Evolutionary conservation across 2,888 invertebrate species (phyloP), one percentile per base, ranked within the genome.

Genomic region (Drosophila villosipedis): DNA sequence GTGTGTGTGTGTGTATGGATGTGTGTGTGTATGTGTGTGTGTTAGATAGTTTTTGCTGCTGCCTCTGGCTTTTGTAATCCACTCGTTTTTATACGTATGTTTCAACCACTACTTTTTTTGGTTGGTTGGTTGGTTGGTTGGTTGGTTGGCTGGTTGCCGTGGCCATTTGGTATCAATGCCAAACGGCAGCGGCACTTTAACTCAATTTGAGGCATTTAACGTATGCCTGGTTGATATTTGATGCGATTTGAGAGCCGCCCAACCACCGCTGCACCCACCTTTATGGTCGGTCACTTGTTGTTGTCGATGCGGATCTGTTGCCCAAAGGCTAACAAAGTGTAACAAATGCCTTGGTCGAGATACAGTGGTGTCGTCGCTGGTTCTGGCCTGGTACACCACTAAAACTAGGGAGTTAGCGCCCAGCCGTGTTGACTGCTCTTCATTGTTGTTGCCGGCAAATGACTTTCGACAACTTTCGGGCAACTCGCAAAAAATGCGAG

Each of bases 161-260:
- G 54, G 50, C 52, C 57, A 52, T 60, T 67, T 37, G 68, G 57
- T 72, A 76, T 73, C 76, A 65, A 73, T 76, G 80, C 60, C 80
- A 76, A 76, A 63, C 74, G 85, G 72, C 78, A 78, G 76, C 77
- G 74, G 79, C 84, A 75, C 84, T 91, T 91, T 92, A 92, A 92
- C 92, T 92, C 92, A 92, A 92, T 92, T 92, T 91, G 92, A 91
- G 92, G 92, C 92, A 91, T 92, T 92, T 92, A 91, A 88, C 91
- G 89, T 83, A 89, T 90, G 89, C 86, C 89, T 84, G 76, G 90
- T 88, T 90, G 90, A 83, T 85, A 91, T 84, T 89, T 89, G 88
- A 89, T 89, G 91, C 88, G 89, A 91, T 90, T 88, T 87, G 68
- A 62, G 73, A 78, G 71, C 76, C 74, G 50, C 58, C 53, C 28